Base-by-base conservation (phyloP, 1,140 invertebrate species). In the Ceratosolen solmsi region DNA sequence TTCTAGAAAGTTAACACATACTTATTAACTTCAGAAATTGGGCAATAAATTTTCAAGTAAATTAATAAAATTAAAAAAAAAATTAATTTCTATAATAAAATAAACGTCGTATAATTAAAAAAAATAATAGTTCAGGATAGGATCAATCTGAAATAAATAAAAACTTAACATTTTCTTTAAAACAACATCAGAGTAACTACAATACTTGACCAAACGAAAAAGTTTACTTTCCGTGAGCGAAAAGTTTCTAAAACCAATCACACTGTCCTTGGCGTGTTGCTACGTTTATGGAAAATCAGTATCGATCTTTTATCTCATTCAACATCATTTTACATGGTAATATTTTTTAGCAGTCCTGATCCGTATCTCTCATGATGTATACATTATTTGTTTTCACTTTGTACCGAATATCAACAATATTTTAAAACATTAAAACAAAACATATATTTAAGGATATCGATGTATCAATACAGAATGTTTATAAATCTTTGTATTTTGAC, bases 171-270 rank as follows among this genome's bases (percentile, higher is more conserved):
- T 80, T 80, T 72, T 80, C 71, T 74, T 80, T 25, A 58, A 80
- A 74, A 80, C 8, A 80, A 80, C 58, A 74, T 74, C 56, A 54
- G 41, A 41, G 8, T 36, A 30, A 65, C 56, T 65, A 65, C 71
- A 74, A 80, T 80, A 65, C 79, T 80, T 80, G 79, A 54, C 71
- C 58, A 46, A 74, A 74, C 56, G 38, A 36, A 78, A 73, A 74
- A 73, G 27, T 80, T 74, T 74, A 77, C 56, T 77, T 77, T 38
- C 25, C 22, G 38, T 41, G n/a, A 1, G 22, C 25, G 33, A 58
- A 73, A 80, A 74, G 38, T 80, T 80, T 80, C 56, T 63, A 74
- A 74, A 80, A 74, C 79, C 71, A 80, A 80, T 80, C 79, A 74
- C 33, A 65, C 58, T 74, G 58, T 73, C 78, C 70, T 60, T 36